These are phyloP conservation scores for Cheilosia urbana DNA, from an alignment of 2,888 invertebrate species.

Conservation along the genomic window DNA sequence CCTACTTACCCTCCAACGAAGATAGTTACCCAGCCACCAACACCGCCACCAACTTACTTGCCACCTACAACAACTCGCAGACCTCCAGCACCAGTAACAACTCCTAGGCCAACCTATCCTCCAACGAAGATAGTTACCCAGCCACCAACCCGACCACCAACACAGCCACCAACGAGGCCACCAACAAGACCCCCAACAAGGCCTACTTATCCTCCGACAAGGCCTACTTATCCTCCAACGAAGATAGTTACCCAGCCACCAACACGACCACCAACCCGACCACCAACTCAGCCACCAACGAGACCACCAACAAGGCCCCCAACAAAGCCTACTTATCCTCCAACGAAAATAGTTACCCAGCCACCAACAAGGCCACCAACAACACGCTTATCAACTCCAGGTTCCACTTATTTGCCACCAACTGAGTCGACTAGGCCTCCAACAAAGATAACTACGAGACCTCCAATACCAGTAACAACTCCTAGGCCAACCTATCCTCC, in stretches of 20 bases:
- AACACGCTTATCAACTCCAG: constrained; percentile 4
- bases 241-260: constrained; percentile 8
- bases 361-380: constrained; percentile 37
- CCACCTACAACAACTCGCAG: not conserved
- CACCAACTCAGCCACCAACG: constrained; percentile 12
- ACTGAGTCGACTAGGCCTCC: constrained; percentile 15
- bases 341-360: constrained; percentile 15
- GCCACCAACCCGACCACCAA: constrained; percentile 19
- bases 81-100: constrained; percentile 9
- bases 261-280: constrained; percentile 31
- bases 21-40: too few relatives aligned
- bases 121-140: not conserved
- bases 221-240: constrained; percentile 33
- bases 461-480: too few relatives aligned
- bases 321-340: constrained; percentile 28
- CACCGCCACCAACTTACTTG: constrained; percentile 20
- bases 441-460: not conserved
- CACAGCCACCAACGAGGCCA: constrained; percentile 9
- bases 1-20: too few relatives aligned
- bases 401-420: constrained; percentile 1
- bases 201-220: too few relatives aligned
- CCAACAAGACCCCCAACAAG: constrained; percentile 8
- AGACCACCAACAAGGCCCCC: constrained; percentile 1
- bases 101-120: not conserved
- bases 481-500: too few relatives aligned